Conservation (phyloP, 2,888 invertebrate species). For the Odontomyia ornata region DNA sequence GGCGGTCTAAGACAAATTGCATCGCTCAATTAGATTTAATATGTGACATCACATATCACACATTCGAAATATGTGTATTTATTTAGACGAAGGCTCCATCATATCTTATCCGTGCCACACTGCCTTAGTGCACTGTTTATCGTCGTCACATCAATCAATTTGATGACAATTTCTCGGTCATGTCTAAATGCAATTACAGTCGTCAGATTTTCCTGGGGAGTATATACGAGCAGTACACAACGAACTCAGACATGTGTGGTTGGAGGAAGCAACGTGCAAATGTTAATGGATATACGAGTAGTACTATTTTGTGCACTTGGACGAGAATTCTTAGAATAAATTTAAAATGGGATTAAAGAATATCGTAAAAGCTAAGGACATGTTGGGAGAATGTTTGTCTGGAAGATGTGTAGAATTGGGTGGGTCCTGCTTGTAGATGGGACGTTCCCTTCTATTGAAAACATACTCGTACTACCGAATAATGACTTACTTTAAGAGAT, state of each 20-base stretch:
- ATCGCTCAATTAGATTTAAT: slow-evolving; percentile 47
- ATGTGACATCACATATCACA: slow-evolving; percentile 41
- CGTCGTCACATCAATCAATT: slow-evolving; percentile 22
- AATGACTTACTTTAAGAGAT: too few species aligned
- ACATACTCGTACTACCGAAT: too few species aligned
- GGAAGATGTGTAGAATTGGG: too few species aligned
- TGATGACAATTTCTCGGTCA: slow-evolving; percentile 28
- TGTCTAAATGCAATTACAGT: slow-evolving; percentile 35
- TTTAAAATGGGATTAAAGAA: not conserved
- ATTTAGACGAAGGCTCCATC: not conserved
- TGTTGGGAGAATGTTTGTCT: too few species aligned
- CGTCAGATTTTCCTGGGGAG: not conserved
- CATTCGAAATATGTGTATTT: slow-evolving; percentile 25
- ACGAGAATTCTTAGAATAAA: slow-evolving; percentile 2
- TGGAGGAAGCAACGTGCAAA: slow-evolving; percentile 5
- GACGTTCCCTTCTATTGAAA: too few species aligned
- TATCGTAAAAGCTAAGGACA: too few species aligned
- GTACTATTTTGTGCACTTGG: slow-evolving; percentile 18
- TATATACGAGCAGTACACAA: not conserved
- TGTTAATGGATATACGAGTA: not conserved
- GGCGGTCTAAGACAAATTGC: slow-evolving; percentile 47
- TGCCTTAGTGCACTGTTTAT: not conserved
- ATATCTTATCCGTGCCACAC: slow-evolving; percentile 12
- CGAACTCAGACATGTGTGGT: not conserved
- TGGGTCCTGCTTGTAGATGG: too few species aligned